Base-by-base conservation (phyloP, 2,888 invertebrate species). In the Smittia aterrima region DNA sequence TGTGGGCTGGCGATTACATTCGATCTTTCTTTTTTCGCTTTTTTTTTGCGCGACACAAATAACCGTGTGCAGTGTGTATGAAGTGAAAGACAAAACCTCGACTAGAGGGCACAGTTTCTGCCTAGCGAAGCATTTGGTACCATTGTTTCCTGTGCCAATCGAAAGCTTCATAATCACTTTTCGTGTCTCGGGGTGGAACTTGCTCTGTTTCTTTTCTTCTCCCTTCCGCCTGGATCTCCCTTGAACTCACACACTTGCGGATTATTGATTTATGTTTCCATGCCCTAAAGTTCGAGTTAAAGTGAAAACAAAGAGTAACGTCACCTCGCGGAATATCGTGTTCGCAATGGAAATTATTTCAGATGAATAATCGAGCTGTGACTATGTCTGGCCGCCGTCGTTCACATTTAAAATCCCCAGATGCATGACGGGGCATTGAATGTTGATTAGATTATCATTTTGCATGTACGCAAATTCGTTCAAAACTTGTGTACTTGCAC, bases 201-300 rank as follows among this genome's bases (percentile, higher is more conserved):
- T 47, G 47, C 11, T 2, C 11, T n/a, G 11, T 47, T 47, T 32
- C 32, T 32, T 32, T 32, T 32, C 32, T 32, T 32, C 32, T 9
- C 16, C 13, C 58, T 58, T 58, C 7, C 58, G 58, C 18, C 18
- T 58, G 22, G 20, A 58, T 58, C 22, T 47, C 16, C 47, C 47
- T 20, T 58, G 58, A 22, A 58, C 58, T 58, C 68, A 47, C 66
- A 66, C 68, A 47, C 41, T 68, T 68, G 68, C 24, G 41, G 41
- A 27, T 24, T 68, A 68, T 68, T 68, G 68, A 68, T 68, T 68
- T 68, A 68, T 68, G 58, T 58, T 58, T 58, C 22, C 58, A 58
- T 58, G 58, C 58, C 58, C 58, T 2, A 47, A 58, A 18, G 22
- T 58, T 47, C 22, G 58, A 58, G 20, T 2, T 47, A 47, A 22